These are phyloP conservation scores for Serinus canaria DNA, from an alignment of 2,113 vertebrate genomes.

Conservation along the genomic window DNA sequence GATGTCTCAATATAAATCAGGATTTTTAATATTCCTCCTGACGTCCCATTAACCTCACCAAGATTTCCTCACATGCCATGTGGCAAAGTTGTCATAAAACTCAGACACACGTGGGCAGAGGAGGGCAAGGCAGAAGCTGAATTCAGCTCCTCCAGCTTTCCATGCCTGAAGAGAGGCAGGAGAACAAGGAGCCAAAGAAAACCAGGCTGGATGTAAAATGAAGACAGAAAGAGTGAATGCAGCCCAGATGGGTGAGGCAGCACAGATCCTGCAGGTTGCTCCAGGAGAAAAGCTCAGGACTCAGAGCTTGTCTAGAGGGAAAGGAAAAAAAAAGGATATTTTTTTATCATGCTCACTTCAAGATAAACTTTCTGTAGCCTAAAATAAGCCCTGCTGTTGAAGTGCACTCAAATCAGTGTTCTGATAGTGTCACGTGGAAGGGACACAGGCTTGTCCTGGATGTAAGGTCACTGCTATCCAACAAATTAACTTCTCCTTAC, in stretches of 20 bases:
- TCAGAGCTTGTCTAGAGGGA: neutral
- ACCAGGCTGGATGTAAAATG: neutral
- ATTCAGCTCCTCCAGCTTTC: neutral
- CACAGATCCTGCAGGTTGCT: neutral
- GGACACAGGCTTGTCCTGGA: neutral
- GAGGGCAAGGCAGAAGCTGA: neutral
- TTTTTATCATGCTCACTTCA: neutral
- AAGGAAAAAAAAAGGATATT: neutral
- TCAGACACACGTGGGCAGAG: neutral
- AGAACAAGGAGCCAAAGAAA: slow-evolving; percentile 4
- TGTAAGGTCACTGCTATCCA: neutral
- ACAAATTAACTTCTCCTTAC: neutral
- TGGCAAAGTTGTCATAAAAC: neutral
- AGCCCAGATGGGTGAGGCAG: neutral
- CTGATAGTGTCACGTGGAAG: neutral
- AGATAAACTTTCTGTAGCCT: neutral
- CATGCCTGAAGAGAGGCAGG: neutral
- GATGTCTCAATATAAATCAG: slow-evolving; percentile 17
- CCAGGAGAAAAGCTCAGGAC: neutral
- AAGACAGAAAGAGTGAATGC: neutral
- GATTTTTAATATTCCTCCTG: slow-evolving; percentile 31
- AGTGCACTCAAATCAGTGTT: neutral
- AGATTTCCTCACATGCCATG: neutral
- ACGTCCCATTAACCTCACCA: neutral
- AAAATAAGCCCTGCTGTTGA: neutral